Percentiles rank a stretch among this genome's conserved stretches.
Evolutionary conservation across 2,888 invertebrate genomes (phyloP).

Genomic region (Ennomos fuscantarius): DNA sequence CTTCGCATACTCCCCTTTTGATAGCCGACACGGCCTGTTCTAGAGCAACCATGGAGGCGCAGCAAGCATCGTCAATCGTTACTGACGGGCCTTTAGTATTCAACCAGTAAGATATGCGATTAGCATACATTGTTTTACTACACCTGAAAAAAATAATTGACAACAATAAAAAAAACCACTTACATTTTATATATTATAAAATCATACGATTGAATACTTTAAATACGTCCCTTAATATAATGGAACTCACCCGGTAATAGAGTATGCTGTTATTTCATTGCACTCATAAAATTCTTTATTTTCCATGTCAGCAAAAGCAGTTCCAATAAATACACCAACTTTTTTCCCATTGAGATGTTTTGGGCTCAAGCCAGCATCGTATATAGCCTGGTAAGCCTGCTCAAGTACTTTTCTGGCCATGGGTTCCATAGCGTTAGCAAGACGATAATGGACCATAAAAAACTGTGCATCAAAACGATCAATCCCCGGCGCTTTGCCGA

Average conservation of each 20-base stretch:
- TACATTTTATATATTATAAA: too few relatives aligned
- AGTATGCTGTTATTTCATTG: constrained; percentile 45
- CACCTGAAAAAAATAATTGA: constrained; percentile 57
- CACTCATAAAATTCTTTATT: constrained; percentile 51
- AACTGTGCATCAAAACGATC: constrained; percentile 88
- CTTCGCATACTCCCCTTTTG: constrained; percentile 62
- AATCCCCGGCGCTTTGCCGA: constrained; percentile 86
- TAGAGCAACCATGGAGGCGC: constrained; percentile 60
- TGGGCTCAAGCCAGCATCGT: constrained; percentile 89
- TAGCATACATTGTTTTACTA: constrained; percentile 69
- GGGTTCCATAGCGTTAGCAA: constrained; percentile 70
- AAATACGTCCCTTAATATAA: too few relatives aligned
- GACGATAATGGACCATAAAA: constrained; percentile 88
- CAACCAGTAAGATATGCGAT: constrained; percentile 73
- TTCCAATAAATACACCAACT: constrained; percentile 71
- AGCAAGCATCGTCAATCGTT: constrained; percentile 61
- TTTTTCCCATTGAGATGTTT: constrained; percentile 78
- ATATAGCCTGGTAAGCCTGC: constrained; percentile 88
- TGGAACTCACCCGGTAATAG: constrained; percentile 56
- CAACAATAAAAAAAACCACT: background rate
- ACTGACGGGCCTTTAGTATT: constrained; percentile 70
- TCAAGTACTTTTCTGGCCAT: constrained; percentile 89
- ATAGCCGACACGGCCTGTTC: constrained; percentile 61
- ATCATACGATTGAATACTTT: too few relatives aligned
- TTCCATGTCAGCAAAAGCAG: constrained; percentile 86